Evolutionary conservation across 2,888 invertebrate species (phyloP).

Genomic region (Gerris lacustris): DNA sequence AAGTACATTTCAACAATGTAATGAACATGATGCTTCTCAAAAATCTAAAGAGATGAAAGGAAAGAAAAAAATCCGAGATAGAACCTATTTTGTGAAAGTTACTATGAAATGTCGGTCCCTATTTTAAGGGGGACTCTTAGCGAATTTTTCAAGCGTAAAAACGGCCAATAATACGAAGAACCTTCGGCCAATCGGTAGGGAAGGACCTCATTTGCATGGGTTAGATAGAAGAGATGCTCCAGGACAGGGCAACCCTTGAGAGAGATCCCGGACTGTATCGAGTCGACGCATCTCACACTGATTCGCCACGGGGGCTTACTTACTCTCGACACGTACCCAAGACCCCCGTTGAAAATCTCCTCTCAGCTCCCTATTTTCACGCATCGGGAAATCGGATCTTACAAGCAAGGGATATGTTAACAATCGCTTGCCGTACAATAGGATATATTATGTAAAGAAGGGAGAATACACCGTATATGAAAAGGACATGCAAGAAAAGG

Average conservation of each 20-base stretch:
- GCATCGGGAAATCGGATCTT: neutral
- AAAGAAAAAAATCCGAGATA: neutral
- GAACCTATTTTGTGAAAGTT: neutral
- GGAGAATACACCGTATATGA: too few species aligned
- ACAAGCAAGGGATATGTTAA: neutral
- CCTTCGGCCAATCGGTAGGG: neutral
- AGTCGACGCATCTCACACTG: neutral
- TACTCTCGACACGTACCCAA: neutral
- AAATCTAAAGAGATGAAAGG: neutral
- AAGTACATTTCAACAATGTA: neutral
- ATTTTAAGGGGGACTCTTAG: too few species aligned
- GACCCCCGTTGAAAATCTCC: neutral
- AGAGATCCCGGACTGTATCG: neutral
- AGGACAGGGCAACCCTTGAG: neutral
- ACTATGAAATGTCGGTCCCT: neutral
- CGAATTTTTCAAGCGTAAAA: neutral
- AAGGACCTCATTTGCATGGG: slow-evolving; percentile 5
- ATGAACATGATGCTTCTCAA: neutral
- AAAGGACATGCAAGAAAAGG: too few species aligned
- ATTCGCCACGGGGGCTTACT: neutral
- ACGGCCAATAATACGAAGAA: neutral
- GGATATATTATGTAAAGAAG: too few species aligned
- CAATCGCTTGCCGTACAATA: neutral
- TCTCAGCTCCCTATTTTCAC: neutral
- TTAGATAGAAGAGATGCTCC: neutral